Evolutionary conservation across 2,888 invertebrate genomes (phyloP).

Genomic region (Microplitis deprimator): DNA sequence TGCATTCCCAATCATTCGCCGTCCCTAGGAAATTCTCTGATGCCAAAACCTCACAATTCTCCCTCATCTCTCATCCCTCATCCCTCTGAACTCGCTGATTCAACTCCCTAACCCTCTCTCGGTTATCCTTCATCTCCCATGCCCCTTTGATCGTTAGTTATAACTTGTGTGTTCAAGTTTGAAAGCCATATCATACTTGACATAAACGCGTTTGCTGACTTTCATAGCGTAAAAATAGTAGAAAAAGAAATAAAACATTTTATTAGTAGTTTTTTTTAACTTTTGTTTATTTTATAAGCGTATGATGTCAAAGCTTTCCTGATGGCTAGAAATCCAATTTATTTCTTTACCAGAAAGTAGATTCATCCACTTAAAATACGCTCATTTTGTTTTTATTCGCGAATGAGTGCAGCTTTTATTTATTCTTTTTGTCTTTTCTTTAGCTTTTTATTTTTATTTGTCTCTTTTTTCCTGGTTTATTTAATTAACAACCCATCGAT

Average conservation of each 20-base stretch:
- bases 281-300: constrained; percentile 4
- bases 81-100: constrained; percentile 1
- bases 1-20: constrained; percentile 35
- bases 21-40: constrained; percentile 48
- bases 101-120: background rate
- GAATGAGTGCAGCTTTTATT: constrained; percentile 6
- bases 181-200: constrained; percentile 2
- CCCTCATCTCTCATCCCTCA: constrained; percentile 26
- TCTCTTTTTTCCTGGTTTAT: constrained; percentile 14
- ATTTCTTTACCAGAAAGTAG: background rate
- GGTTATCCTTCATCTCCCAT: background rate
- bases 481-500: constrained; percentile 24
- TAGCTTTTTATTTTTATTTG: background rate
- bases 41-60: constrained; percentile 36
- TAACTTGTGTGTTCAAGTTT: constrained; percentile 11
- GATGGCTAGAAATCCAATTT: constrained; percentile 10
- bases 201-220: background rate
- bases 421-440: background rate
- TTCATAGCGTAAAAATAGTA: background rate
- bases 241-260: background rate
- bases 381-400: constrained; percentile 15
- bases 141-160: constrained; percentile 10
- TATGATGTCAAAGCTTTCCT: background rate
- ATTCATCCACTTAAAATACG: constrained; percentile 3
- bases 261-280: background rate